Evolutionary conservation across 2,888 invertebrate genomes (phyloP).

Genomic region (Polydrusus tereticollis): DNA sequence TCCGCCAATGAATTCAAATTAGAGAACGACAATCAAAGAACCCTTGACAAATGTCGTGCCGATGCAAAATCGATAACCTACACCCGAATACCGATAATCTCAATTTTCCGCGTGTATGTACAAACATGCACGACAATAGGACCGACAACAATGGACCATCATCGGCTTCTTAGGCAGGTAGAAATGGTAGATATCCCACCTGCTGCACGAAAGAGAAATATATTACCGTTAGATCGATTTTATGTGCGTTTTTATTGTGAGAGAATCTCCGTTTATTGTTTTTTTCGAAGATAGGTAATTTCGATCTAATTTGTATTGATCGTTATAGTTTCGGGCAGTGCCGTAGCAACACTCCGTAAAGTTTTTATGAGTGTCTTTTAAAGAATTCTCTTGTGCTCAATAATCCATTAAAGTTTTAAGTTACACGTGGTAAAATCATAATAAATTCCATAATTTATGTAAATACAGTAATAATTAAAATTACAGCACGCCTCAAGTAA

Average conservation of each 20-base stretch:
- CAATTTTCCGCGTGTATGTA: conserved; percentile 31
- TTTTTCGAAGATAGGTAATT: conserved; percentile 27
- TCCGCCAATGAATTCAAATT: neutral
- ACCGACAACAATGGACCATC: conserved; percentile 26
- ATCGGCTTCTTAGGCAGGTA: conserved; percentile 25
- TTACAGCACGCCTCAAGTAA: too few relatives aligned
- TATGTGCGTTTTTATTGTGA: conserved; percentile 30
- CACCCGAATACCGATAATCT: conserved; percentile 26
- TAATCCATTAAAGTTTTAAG: too few relatives aligned
- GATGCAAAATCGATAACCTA: conserved; percentile 32
- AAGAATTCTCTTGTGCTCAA: too few relatives aligned
- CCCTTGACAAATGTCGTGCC: conserved; percentile 19
- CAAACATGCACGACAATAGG: conserved; percentile 37
- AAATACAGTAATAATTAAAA: too few relatives aligned
- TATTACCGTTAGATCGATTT: conserved; percentile 36
- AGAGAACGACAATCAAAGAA: neutral
- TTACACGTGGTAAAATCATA: too few relatives aligned
- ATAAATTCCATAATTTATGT: too few relatives aligned
- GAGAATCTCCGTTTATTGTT: conserved; percentile 21
- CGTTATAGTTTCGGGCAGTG: conserved; percentile 4
- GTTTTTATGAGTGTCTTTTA: too few relatives aligned
- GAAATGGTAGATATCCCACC: conserved; percentile 33
- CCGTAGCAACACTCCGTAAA: neutral
- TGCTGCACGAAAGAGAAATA: conserved; percentile 30
- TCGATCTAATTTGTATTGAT: conserved; percentile 38